Evolutionary conservation across 2,888 invertebrate species (phyloP), one percentile per base, ranked within the genome.

Genomic region (Pristionchus fissidentatus): DNA sequence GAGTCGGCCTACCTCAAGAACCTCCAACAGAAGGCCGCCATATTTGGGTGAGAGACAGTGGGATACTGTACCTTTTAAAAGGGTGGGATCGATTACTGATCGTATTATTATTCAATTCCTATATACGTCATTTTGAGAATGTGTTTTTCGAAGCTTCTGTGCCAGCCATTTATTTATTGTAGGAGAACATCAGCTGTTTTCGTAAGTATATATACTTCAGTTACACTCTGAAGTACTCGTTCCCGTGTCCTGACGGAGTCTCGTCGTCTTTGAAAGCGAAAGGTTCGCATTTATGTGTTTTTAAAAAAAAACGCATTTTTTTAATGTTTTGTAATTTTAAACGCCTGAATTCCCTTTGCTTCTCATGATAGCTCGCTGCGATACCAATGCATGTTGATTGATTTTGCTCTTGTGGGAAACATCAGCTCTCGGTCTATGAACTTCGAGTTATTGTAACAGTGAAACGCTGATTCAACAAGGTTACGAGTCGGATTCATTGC

Each of bases 141-240:
- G 8, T 19, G n/a, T 8, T 15, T 60, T 26, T 60, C 13, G 7
- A 26, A n/a, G n/a, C n/a, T n/a, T n/a, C n/a, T n/a, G 52, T 15
- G 19, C 10, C 52, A 10, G 19, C 52, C 52, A 49, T 49, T 10
- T 49, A 19, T 15, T 49, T 19, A 19, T 49, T 49, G 10, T 49
- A 49, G 13, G 10, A 10, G 10, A 19, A 49, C 52, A 49, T 49
- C 10, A 15, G 52, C 10, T 15, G 52, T n/a, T n/a, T n/a, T n/a
- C n/a, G n/a, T n/a, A 49, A 15, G 52, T n/a, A n/a, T n/a, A 29
- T 62, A 62, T 29, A 10, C 83, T 83, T 26, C 78, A 86, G 87
- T 83, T 87, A 86, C 81, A 84, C 83, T 43, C 81, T 87, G 1
- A 85, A 86, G 85, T 87, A 87, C 84, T 79, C 86, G 5, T 87